Evolutionary conservation across 2,888 invertebrate genomes (phyloP).

Genomic region (Rhagium mordax): DNA sequence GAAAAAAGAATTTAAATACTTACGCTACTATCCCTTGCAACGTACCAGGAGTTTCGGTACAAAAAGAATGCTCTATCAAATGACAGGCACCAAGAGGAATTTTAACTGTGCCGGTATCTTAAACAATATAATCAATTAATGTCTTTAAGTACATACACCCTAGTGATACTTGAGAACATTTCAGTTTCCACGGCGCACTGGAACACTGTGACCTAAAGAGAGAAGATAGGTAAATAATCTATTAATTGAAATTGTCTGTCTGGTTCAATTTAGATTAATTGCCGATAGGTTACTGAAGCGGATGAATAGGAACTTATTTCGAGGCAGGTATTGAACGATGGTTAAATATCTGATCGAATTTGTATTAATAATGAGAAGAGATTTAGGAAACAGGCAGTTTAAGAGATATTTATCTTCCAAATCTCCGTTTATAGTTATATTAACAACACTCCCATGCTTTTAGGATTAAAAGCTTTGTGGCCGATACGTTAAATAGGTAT

Average conservation of each 20-base stretch:
- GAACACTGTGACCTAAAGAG: neutral
- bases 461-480: constrained; percentile 27
- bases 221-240: constrained; percentile 55
- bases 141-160: neutral
- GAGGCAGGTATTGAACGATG: constrained; percentile 44
- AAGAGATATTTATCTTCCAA: constrained; percentile 28
- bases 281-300: constrained; percentile 61
- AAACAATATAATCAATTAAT: neutral
- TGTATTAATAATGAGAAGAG: constrained; percentile 45
- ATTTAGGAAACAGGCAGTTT: constrained; percentile 38
- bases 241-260: constrained; percentile 67
- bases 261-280: constrained; percentile 68
- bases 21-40: too few relatives aligned
- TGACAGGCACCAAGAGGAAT: neutral
- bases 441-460: constrained; percentile 36
- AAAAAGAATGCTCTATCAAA: too few relatives aligned
- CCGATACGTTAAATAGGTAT: constrained; percentile 23
- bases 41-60: too few relatives aligned
- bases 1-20: too few relatives aligned
- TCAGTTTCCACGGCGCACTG: neutral
- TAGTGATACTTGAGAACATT: neutral
- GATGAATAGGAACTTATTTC: constrained; percentile 36
- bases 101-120: neutral
- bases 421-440: constrained; percentile 30
- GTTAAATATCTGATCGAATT: constrained; percentile 46